These are phyloP conservation scores for Neosilurus mollespiculum DNA, from an alignment of 2,797 vertebrate genomes.

Conservation along the genomic window DNA sequence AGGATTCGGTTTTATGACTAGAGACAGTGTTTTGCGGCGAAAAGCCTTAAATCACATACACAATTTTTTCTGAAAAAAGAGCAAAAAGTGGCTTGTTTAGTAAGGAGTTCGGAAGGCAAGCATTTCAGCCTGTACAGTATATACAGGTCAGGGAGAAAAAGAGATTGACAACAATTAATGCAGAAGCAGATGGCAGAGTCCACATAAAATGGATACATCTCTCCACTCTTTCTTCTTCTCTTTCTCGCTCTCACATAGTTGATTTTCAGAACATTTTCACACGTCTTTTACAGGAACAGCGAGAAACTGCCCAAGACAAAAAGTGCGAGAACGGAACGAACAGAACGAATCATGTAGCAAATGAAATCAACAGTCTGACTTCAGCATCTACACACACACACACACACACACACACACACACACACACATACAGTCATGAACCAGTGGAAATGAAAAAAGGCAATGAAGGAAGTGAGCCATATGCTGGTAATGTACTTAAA, in stretches of 20 bases:
- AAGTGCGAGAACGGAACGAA: neutral
- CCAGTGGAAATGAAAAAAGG: slow-evolving; percentile 38
- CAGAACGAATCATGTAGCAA: neutral
- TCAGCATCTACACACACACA: slow-evolving; percentile 23
- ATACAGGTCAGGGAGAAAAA: slow-evolving; percentile 68
- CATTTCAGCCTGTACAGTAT: slow-evolving; percentile 52
- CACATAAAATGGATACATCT: slow-evolving; percentile 33
- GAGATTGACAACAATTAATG: slow-evolving; percentile 64
- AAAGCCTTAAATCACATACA: neutral
- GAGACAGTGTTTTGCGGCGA: slow-evolving; percentile 9
- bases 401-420: slow-evolving; percentile 38
- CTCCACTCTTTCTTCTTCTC: slow-evolving; percentile 34
- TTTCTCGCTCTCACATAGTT: neutral
- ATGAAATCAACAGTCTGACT: slow-evolving; percentile 14
- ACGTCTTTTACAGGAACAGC: slow-evolving; percentile 33
- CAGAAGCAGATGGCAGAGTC: slow-evolving; percentile 71
- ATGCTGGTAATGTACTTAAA: slow-evolving; percentile 44
- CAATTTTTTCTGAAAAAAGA: neutral
- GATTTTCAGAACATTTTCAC: slow-evolving; percentile 27
- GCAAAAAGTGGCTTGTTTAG: neutral
- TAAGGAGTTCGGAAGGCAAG: neutral
- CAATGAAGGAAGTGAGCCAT: slow-evolving; percentile 44
- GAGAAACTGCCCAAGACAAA: slow-evolving; percentile 1
- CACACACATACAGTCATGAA: slow-evolving; percentile 31
- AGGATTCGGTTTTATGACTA: slow-evolving; percentile 15